Conservation (phyloP, 2,888 invertebrate genomes). For the Lydus trimaculatus region DNA sequence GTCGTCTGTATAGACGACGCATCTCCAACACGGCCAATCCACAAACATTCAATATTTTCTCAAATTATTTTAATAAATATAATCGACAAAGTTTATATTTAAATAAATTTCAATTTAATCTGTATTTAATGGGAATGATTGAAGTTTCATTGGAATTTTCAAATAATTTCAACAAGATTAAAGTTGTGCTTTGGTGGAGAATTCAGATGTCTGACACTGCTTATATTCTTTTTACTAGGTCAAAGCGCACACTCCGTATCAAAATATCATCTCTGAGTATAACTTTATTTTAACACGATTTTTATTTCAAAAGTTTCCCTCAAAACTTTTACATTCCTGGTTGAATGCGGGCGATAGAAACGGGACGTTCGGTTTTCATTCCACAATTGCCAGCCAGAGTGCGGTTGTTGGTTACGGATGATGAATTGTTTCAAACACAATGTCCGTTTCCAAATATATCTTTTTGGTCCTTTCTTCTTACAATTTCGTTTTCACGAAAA, state of each 20-base stretch:
- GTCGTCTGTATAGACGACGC: constrained; percentile 40
- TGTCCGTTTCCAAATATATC: constrained; percentile 11
- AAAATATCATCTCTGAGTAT: constrained; percentile 43
- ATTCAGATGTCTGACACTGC: constrained; percentile 21
- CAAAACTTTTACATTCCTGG: constrained; percentile 47
- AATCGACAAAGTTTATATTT: background rate
- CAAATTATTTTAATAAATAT: background rate
- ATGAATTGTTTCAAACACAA: background rate
- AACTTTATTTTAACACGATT: constrained; percentile 56
- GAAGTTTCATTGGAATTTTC: background rate
- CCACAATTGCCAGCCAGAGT: background rate
- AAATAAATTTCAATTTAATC: background rate
- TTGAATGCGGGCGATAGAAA: constrained; percentile 39
- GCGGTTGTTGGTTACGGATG: background rate
- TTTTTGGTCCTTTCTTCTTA: background rate
- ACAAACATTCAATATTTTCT: constrained; percentile 17
- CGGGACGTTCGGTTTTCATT: constrained; percentile 16
- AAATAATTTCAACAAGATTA: background rate
- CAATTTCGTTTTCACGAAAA: no score
- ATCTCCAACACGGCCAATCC: constrained; percentile 25
- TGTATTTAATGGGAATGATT: background rate
- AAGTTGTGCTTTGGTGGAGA: constrained; percentile 22
- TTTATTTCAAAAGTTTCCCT: constrained; percentile 55
- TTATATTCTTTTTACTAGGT: constrained; percentile 31
- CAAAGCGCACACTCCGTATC: constrained; percentile 48